Evolutionary conservation across 2,113 vertebrate genomes (phyloP), one percentile per base, ranked within the genome.

Genomic region (Actenoides hombroni): DNA sequence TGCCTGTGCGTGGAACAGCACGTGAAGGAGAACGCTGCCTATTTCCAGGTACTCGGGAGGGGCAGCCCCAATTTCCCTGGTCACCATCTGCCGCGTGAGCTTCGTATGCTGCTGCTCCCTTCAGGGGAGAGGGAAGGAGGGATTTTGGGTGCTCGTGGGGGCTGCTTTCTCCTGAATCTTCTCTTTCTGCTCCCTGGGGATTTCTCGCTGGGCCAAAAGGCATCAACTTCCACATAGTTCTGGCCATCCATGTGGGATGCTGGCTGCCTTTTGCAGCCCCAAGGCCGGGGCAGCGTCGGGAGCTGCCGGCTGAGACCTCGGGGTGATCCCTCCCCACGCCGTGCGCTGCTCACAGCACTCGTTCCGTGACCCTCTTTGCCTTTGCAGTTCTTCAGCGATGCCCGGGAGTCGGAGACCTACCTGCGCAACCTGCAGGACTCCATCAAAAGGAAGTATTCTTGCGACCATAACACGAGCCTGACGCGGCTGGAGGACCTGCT

Each of bases 1-100:
- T 99, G 99, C 86, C 86, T 99, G 46, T 99, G 99, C 33, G 99
- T 99, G 51, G 99, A 99, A 80, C 99, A 99, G 92, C 99, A 99
- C 14, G 98, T 99, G 63, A 99, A 98, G 96, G 99, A 99, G 94
- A 99, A 99, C 70, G 97, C 98, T 1, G 97, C 99, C 40, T 99
- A 99, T 87, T 99, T 99, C 95, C 99, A 99, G 99, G 99, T 99
- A 92, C 19, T 13, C 39, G 71, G 46, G 20, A 44, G 16, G 40
- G 65, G 10, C 39, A 60, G 44, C 54, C 24, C 35, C 2, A 16
- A 49, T 39, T 46, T 42, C 61, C 48, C 19, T 4, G 2, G 6
- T 74, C 17, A 13, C 59, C 77, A 2, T 5, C 53, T 0, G 0
- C 42, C 33, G 14, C 13, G 0, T 35, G 53, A 74, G 33, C 28